Conservation (phyloP, 2,888 invertebrate species). For the Drosophila falleni region DNA sequence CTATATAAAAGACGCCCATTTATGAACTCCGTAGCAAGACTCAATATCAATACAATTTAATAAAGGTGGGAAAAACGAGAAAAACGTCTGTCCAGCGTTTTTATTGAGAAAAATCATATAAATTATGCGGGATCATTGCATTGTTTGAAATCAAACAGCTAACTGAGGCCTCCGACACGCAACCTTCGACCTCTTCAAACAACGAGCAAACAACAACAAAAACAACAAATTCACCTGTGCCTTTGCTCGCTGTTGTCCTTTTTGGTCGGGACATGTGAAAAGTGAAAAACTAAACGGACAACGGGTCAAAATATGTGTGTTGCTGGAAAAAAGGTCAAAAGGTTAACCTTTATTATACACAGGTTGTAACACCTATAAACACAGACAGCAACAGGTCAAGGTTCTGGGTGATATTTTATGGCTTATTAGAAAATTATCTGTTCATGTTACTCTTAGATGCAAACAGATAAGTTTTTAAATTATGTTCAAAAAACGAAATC, state of each 20-base stretch:
- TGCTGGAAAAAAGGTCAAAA: conserved; percentile 59
- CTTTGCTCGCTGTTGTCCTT: conserved; percentile 60
- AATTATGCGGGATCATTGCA: conserved; percentile 80
- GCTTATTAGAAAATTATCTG: conserved; percentile 78
- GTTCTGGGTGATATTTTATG: conserved; percentile 71
- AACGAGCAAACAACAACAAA: conserved; percentile 15
- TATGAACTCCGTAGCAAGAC: conserved; percentile 63
- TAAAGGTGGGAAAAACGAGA: conserved; percentile 75
- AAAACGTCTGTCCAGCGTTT: conserved; percentile 48
- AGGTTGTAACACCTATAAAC: conserved; percentile 67
- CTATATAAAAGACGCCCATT: conserved; percentile 67
- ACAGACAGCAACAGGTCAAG: conserved; percentile 9
- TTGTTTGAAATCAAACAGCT: conserved; percentile 69
- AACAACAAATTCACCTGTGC: conserved; percentile 79
- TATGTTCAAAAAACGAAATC: conserved; percentile 1
- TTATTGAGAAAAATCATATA: conserved; percentile 71
- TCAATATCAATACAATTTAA: conserved; percentile 72
- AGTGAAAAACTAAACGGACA: conserved; percentile 51
- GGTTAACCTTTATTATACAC: conserved; percentile 58
- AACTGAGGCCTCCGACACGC: conserved; percentile 24
- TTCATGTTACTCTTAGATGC: conserved; percentile 26
- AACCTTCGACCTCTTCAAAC: conserved; percentile 11
- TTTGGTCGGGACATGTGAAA: conserved; percentile 61
- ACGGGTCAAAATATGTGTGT: conserved; percentile 38
- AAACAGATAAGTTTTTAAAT: conserved; percentile 33